These are phyloP conservation scores for Ovis canadensis DNA, from an alignment of 2,113 vertebrate genomes.

Conservation along the genomic window DNA sequence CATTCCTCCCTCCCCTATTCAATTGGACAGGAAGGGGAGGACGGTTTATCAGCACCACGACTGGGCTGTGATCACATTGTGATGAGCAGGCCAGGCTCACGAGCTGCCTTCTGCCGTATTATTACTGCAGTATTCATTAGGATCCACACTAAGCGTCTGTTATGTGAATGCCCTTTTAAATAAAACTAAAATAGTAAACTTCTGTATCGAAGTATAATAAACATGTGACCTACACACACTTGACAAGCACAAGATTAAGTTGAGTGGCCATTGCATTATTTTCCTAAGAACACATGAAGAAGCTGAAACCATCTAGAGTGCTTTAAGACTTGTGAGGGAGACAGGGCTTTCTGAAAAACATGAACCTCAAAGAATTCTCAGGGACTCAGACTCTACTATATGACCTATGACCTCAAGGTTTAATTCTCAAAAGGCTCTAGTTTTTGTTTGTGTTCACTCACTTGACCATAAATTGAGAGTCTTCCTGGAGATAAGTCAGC, in stretches of 20 bases:
- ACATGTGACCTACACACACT: not conserved
- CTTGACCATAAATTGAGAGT: constrained; percentile 27
- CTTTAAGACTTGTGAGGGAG: constrained; percentile 28
- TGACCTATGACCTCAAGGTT: not conserved
- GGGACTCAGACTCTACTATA: constrained; percentile 28
- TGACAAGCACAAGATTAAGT: not conserved
- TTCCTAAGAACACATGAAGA: constrained; percentile 1
- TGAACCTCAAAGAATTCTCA: constrained; percentile 59
- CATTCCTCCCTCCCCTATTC: not conserved
- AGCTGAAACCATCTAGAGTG: constrained; percentile 16
- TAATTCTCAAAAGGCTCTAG: not conserved
- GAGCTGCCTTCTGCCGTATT: not conserved
- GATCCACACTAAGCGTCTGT: not conserved
- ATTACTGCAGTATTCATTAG: not conserved
- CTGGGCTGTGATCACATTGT: not conserved
- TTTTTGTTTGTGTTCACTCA: constrained; percentile 42
- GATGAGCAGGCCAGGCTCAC: not conserved
- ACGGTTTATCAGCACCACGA: not conserved
- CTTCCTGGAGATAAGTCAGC: not conserved
- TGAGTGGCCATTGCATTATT: not conserved
- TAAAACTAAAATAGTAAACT: not conserved
- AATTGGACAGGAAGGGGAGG: not conserved
- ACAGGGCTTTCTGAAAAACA: constrained; percentile 45
- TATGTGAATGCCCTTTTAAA: not conserved
- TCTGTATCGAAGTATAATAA: not conserved